These are phyloP conservation scores for Scolopax rusticola DNA, from an alignment of 2,797 vertebrate species.

Conservation along the genomic window DNA sequence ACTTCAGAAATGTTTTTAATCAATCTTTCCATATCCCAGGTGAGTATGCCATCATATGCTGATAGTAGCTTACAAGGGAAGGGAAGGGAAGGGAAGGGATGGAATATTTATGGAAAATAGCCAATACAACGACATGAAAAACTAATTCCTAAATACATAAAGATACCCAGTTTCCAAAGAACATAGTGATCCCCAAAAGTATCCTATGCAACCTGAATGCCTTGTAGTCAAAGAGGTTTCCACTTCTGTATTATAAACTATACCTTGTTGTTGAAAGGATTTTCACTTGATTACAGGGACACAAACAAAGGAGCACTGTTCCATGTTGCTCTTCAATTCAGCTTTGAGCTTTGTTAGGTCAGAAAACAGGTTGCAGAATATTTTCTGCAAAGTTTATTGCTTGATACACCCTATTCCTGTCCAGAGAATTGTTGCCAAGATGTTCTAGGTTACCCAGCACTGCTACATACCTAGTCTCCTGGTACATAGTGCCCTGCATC, in stretches of 20 bases:
- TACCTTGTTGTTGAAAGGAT: constrained; percentile 32
- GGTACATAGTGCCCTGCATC: not conserved
- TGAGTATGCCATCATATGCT: not conserved
- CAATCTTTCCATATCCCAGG: not conserved
- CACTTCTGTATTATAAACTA: constrained; percentile 5
- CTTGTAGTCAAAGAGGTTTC: constrained; percentile 30
- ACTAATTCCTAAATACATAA: constrained; percentile 26
- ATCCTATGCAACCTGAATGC: constrained; percentile 2
- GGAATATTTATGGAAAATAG: not conserved
- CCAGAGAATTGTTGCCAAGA: not conserved
- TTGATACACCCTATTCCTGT: not conserved
- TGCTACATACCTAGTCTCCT: not conserved
- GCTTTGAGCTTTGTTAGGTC: not conserved
- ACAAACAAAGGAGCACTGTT: constrained; percentile 67
- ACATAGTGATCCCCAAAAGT: constrained; percentile 24
- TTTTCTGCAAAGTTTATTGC: not conserved
- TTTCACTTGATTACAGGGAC: constrained; percentile 49
- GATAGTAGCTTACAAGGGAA: not conserved
- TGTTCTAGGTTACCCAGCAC: not conserved
- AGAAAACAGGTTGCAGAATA: not conserved
- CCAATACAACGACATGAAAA: not conserved
- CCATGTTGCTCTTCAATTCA: not conserved
- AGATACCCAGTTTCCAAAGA: constrained; percentile 10
- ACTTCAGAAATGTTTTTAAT: constrained; percentile 59
- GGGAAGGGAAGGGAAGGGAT: too few relatives aligned